These are phyloP conservation scores for Morelia viridis DNA, from an alignment of 2,797 vertebrate genomes.

Conservation along the genomic window DNA sequence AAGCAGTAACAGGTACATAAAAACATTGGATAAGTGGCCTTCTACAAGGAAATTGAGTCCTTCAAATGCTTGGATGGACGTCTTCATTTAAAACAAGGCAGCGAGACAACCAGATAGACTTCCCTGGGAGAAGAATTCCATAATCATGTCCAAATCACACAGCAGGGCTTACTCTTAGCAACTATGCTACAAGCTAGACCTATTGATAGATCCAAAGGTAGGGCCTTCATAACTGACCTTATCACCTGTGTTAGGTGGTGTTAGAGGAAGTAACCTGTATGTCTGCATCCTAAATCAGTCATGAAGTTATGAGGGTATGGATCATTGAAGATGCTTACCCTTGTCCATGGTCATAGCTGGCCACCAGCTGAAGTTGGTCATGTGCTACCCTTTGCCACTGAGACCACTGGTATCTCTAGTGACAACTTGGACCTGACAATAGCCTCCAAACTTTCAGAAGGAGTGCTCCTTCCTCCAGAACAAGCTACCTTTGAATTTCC, in stretches of 20 bases:
- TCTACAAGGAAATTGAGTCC: background rate
- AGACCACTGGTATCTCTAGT: too few species aligned
- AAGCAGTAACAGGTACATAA: background rate
- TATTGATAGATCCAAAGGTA: background rate
- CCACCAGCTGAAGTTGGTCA: background rate
- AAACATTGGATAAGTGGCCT: background rate
- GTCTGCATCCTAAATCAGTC: background rate
- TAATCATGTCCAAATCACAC: background rate
- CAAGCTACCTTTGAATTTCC: background rate
- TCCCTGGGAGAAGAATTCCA: background rate
- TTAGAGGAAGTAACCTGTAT: background rate
- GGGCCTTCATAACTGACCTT: background rate
- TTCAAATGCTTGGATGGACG: background rate
- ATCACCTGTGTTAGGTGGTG: background rate
- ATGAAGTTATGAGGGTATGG: background rate
- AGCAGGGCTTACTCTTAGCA: background rate
- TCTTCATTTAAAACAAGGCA: background rate
- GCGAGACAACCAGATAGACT: background rate
- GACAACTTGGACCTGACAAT: background rate
- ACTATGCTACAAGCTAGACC: background rate
- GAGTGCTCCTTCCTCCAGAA: background rate
- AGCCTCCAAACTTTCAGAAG: background rate
- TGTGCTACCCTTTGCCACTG: background rate
- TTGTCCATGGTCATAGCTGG: background rate
- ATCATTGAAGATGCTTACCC: background rate